These are phyloP conservation scores for Girardia tigrina DNA, from an alignment of 2,888 invertebrate genomes.

Conservation along the genomic window DNA sequence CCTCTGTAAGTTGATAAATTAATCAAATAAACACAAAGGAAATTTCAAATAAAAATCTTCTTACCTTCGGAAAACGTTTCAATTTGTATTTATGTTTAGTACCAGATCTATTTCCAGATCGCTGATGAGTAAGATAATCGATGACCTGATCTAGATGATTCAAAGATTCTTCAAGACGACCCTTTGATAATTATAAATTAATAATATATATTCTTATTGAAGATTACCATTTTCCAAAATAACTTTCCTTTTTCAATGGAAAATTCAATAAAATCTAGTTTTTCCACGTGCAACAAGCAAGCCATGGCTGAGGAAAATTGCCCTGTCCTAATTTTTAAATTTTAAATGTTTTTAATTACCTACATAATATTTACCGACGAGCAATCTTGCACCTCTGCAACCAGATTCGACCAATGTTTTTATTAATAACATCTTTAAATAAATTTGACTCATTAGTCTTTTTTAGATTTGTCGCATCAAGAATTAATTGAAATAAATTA, in stretches of 20 bases:
- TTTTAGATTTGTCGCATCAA: not conserved
- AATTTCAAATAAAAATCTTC: not conserved
- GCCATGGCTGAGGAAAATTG: not conserved
- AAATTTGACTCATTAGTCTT: not conserved
- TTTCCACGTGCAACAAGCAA: not conserved
- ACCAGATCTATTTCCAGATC: not conserved
- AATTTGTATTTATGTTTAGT: not conserved
- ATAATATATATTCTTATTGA: no score
- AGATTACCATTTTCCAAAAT: conserved; percentile 23
- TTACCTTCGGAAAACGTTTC: not conserved
- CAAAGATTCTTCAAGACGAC: not conserved
- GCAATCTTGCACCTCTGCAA: conserved; percentile 1
- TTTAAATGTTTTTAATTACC: not conserved
- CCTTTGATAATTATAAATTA: not conserved
- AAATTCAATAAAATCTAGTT: not conserved
- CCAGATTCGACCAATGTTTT: not conserved
- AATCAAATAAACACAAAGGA: no score
- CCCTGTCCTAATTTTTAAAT: not conserved
- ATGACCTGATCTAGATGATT: not conserved
- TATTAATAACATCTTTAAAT: not conserved
- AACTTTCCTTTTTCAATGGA: conserved; percentile 14
- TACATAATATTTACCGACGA: not conserved
- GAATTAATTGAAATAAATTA: conserved; percentile 2
- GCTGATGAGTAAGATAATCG: not conserved
- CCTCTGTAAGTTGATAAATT: no score